Evolutionary conservation across 2,797 vertebrate genomes (phyloP).

Genomic region (Columba guinea): DNA sequence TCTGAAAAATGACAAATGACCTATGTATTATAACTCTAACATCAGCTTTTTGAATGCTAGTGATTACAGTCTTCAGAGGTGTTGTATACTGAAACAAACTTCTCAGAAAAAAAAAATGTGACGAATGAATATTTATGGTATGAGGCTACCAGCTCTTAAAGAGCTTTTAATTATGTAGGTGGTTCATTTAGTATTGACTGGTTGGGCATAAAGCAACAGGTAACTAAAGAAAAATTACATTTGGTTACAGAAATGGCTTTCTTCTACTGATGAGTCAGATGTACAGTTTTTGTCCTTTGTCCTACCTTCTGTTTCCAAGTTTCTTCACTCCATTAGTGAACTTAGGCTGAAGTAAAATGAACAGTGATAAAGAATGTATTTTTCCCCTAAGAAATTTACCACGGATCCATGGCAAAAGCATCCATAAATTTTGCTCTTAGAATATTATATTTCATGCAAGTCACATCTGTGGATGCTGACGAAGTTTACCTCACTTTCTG

Average conservation of each 20-base stretch:
- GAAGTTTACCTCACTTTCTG: neutral
- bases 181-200: neutral
- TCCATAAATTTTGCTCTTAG: neutral
- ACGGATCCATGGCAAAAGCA: neutral
- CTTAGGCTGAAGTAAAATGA: neutral
- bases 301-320: neutral
- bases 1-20: neutral
- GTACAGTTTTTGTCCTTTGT: neutral
- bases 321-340: neutral
- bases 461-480: neutral
- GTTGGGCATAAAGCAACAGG: neutral
- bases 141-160: neutral
- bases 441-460: neutral
- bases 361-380: neutral
- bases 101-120: neutral
- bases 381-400: neutral
- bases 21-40: neutral
- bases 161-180: neutral
- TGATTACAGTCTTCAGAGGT: fast-evolving
- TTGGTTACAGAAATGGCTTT: neutral
- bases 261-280: neutral
- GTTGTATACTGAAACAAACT: neutral
- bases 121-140: neutral
- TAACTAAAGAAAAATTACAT: neutral
- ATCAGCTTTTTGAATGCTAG: neutral